These are phyloP conservation scores for Sicus ferrugineus DNA, from an alignment of 2,888 invertebrate species.

Conservation along the genomic window DNA sequence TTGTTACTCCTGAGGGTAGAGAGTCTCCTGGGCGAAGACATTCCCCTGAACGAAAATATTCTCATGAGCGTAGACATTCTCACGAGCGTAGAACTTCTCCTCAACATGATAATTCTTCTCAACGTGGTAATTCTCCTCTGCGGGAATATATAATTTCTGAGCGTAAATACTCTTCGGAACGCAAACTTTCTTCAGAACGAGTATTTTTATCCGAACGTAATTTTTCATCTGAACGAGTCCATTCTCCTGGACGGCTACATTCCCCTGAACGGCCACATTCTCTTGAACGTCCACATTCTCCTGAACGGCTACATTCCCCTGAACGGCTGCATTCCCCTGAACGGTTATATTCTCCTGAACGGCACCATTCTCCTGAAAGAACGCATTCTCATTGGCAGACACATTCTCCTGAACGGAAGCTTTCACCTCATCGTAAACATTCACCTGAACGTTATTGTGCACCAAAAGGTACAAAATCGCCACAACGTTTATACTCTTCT, in stretches of 20 bases:
- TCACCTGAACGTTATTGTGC: neutral
- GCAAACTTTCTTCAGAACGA: too few species aligned
- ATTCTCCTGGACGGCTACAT: constrained; percentile 29
- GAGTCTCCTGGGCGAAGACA: neutral
- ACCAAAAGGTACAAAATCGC: neutral
- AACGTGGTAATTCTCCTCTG: neutral
- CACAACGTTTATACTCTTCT: neutral
- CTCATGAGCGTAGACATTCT: neutral
- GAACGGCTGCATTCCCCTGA: neutral
- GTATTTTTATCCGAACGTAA: too few species aligned
- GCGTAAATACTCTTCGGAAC: neutral
- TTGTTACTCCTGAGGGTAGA: neutral
- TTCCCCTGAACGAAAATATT: neutral
- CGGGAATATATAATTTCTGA: neutral
- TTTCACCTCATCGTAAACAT: neutral
- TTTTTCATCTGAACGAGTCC: neutral
- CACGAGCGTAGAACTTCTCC: neutral
- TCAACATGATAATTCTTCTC: neutral
- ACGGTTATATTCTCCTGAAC: neutral
- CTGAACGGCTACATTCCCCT: neutral
- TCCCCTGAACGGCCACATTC: constrained; percentile 31
- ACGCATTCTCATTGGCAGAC: neutral
- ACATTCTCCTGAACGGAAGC: constrained; percentile 2
- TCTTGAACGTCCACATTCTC: neutral
- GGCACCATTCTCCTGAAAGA: constrained; percentile 2